These are phyloP conservation scores for Lepidothrix coronata DNA, from an alignment of 2,113 vertebrate species.

Conservation along the genomic window DNA sequence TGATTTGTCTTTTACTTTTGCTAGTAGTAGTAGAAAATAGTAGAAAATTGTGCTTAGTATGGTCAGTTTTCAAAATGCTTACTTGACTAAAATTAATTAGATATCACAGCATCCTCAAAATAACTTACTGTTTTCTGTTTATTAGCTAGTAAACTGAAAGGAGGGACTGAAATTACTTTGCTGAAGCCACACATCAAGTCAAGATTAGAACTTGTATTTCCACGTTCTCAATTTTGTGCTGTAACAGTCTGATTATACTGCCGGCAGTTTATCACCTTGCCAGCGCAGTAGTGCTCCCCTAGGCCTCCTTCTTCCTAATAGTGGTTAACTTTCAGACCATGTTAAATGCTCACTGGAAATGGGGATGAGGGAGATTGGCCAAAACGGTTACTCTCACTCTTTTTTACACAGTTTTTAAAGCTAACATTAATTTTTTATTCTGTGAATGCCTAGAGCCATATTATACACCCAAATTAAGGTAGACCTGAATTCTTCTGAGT, in stretches of 20 bases:
- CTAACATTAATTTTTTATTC: neutral
- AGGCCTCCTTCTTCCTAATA: conserved; percentile 30
- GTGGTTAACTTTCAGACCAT: conserved; percentile 43
- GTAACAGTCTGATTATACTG: conserved; percentile 39
- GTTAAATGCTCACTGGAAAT: conserved; percentile 9
- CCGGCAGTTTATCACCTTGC: conserved; percentile 20
- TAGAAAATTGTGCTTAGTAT: conserved; percentile 6
- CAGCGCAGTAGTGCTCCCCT: neutral
- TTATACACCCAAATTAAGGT: neutral
- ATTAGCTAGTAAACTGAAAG: conserved; percentile 34
- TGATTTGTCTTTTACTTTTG: neutral
- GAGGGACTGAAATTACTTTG: conserved; percentile 34
- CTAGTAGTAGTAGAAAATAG: neutral
- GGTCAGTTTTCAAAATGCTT: conserved; percentile 19
- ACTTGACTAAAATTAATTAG: conserved; percentile 38
- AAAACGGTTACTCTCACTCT: neutral
- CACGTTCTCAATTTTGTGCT: conserved; percentile 21
- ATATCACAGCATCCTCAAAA: neutral
- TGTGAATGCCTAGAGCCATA: neutral
- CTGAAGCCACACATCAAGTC: conserved; percentile 3
- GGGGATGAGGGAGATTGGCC: neutral
- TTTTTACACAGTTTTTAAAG: neutral
- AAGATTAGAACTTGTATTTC: conserved; percentile 36
- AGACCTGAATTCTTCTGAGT: neutral
- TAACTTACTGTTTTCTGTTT: conserved; percentile 33